A percentile compares a stretch with the other conserved stretches of the same genome.
Evolutionary conservation across 2,113 vertebrate species (phyloP).

Genomic region (Microcebus tavaratra): DNA sequence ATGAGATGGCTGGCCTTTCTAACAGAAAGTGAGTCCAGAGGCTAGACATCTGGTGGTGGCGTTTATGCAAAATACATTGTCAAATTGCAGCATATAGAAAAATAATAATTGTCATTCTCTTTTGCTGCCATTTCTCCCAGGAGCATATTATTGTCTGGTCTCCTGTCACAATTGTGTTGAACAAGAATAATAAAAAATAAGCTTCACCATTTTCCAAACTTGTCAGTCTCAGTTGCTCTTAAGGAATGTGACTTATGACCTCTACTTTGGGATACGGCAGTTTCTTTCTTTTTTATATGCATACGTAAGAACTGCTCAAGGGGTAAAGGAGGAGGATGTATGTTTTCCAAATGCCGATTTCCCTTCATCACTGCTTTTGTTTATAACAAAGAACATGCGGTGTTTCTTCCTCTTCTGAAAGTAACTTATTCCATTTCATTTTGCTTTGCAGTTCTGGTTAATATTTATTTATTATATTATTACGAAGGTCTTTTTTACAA

Average conservation of each 20-base stretch:
- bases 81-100: constrained; percentile 18
- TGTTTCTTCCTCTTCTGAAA: constrained; percentile 35
- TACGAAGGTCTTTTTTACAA: not conserved
- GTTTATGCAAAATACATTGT: constrained; percentile 50
- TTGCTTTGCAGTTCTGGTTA: not conserved
- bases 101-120: not conserved
- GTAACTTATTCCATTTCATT: constrained; percentile 36
- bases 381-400: not conserved
- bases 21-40: constrained; percentile 57
- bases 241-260: constrained; percentile 2
- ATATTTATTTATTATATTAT: constrained; percentile 31
- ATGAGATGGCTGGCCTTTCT: constrained; percentile 61
- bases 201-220: constrained; percentile 16
- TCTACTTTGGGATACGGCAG: not conserved
- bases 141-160: constrained; percentile 6
- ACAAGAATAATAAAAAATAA: constrained; percentile 18
- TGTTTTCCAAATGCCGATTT: not conserved
- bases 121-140: constrained; percentile 39
- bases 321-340: not conserved
- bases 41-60: constrained; percentile 50
- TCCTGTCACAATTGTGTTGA: constrained; percentile 50
- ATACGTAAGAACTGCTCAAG: not conserved
- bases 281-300: not conserved
- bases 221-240: not conserved
- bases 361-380: not conserved